Evolutionary conservation across 1,140 invertebrate species (phyloP), one percentile per base, ranked within the genome.

Genomic region (Copidosoma floridanum): DNA sequence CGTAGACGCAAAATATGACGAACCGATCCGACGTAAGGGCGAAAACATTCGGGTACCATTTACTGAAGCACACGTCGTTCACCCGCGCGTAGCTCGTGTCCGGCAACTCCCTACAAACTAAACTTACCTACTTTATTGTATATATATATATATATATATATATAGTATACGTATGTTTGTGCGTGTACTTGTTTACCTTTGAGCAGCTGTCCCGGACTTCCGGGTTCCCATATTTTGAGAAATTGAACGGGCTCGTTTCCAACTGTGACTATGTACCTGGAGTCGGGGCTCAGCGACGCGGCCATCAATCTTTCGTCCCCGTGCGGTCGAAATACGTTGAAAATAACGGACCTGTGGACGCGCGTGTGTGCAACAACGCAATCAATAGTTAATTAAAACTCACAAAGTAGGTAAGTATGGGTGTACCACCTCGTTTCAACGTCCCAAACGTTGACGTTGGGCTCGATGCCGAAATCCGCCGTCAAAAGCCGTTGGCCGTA

Each of bases 191-290:
- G 29, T 3, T 38, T 10, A 2, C 2, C 3, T 44, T 85, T 84
- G 84, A 68, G 84, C 74, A 5, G 84, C 72, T 26, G 64, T 65
- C 16, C 82, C 82, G 18, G 68, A 73, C 5, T 81, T 82, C 84
- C 84, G n/a, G n/a, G 85, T 11, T 83, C 69, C 83, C 85, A 85
- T 68, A 84, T 80, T 32, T 81, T 68, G 1, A 85, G 69, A 0
- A 65, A 69, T 43, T 78, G 78, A 55, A 66, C 71, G 5, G 72
- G 72, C 53, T 75, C 72, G 54, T 81, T 78, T 3, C 77, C 80
- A 48, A 86, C 57, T 0, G 82, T 83, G 0, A 85, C 68, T 10
- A 86, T 63, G 46, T 82, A 85, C 60, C 82, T 84, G 1, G 81
- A 84, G 64, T 83, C 78, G 1, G 69, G 70, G 67, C 85, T 86